Evolutionary conservation across 2,797 vertebrate genomes (phyloP).

Genomic region (Pseudochirops cupreus): DNA sequence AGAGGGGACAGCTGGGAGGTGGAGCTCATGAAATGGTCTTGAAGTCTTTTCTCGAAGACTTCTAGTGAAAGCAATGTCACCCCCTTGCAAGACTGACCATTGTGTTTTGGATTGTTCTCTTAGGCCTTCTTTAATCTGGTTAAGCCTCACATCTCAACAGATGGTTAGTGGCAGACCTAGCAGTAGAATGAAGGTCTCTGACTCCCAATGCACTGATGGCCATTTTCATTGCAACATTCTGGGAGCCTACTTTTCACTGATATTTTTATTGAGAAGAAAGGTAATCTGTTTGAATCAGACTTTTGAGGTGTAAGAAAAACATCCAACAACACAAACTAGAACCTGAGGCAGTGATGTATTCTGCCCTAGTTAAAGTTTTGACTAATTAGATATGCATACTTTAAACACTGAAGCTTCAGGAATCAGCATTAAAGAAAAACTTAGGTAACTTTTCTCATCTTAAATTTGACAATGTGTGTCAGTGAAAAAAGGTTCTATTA

Average conservation of each 20-base stretch:
- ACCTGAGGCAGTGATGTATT: not conserved
- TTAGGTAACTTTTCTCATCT: not conserved
- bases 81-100: not conserved
- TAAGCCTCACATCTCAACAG: not conserved
- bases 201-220: not conserved
- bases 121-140: not conserved
- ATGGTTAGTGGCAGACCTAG: not conserved
- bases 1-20: not conserved
- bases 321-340: not conserved
- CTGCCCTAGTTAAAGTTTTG: not conserved
- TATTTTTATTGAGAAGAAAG: slow-evolving; percentile 5
- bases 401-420: slow-evolving; percentile 14
- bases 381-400: slow-evolving; percentile 27
- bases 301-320: slow-evolving; percentile 44
- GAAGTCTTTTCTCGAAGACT: not conserved
- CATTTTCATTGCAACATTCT: slow-evolving; percentile 4
- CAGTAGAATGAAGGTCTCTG: not conserved
- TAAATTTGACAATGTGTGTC: slow-evolving; percentile 46
- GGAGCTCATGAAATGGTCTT: not conserved
- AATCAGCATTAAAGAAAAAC: slow-evolving; percentile 44
- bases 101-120: not conserved
- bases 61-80: not conserved
- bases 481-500: not conserved
- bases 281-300: slow-evolving; percentile 11
- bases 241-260: slow-evolving; percentile 14